Base-by-base conservation (phyloP, 2,888 invertebrate genomes). In the Aplocera efformata region DNA sequence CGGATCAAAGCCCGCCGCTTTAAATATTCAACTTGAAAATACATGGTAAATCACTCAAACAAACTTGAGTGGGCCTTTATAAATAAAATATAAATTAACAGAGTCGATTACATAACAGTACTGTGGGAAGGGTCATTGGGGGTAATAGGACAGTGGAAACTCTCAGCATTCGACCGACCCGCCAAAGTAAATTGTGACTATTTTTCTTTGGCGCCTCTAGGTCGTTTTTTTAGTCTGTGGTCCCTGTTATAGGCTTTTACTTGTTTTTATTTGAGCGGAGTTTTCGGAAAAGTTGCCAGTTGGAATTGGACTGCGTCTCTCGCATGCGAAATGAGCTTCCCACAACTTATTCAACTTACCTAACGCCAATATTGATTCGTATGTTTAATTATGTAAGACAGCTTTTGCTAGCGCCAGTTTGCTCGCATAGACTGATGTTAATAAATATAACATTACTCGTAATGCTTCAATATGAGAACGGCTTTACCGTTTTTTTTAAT, bases 151-250 rank as follows among this genome's bases (percentile, higher is more conserved):
- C 72, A 66, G 67, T 63, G 68, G 68, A 66, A 76, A 73, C 72
- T 71, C 63, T 60, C 66, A 69, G 71, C 62, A 72, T 78, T 77
- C 70, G 60, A 49, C 57, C 66, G 70, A 63, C 58, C 67, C 24
- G 60, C 63, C 66, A 65, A 71, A 79, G 80, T 79, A 82, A 83
- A 83, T 82, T 78, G 82, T 17, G n/a, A n/a, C n/a, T n/a, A n/a
- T n/a, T n/a, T n/a, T n/a, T 17, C 13, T 17, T 17, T 17, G 13
- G 5, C 13, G 5, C 3, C 2, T 17, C 13, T 17, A 17, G 13
- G 13, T n/a, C 13, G 13, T 5, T 17, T 17, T 5, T 17, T 17
- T 17, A 17, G 13, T 17, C 13, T 17, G 13, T 17, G 13, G 13
- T 17, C 3, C 13, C 13, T 17, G 13, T 17, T 17, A 17, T 17